A percentile compares a stretch with the other conserved stretches of the same genome.
These are phyloP conservation scores for Caretta caretta DNA, from an alignment of 2,113 vertebrate species.

Conservation along the genomic window DNA sequence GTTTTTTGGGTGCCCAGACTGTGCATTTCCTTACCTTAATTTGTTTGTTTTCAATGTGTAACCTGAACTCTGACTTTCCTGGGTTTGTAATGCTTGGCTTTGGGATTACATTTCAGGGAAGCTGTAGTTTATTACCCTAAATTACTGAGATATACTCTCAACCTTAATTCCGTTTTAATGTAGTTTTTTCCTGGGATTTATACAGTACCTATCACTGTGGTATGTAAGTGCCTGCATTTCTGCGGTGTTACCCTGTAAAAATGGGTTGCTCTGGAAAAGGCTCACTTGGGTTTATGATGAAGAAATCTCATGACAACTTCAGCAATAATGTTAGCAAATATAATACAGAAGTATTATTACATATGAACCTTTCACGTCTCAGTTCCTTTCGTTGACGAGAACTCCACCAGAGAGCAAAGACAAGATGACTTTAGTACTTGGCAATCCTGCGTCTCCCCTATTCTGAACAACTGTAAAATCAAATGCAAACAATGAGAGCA, in stretches of 20 bases:
- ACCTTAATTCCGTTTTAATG: background rate
- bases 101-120: background rate
- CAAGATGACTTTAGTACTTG: background rate
- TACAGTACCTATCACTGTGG: background rate
- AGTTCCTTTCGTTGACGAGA: background rate
- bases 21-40: background rate
- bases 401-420: background rate
- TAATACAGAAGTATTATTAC: background rate
- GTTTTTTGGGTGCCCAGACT: background rate
- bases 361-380: background rate
- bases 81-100: background rate
- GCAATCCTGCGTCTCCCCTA: background rate
- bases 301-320: background rate
- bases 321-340: background rate
- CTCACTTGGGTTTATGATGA: background rate
- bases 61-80: background rate
- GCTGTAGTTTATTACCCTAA: background rate
- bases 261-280: background rate
- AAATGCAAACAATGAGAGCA: background rate
- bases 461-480: background rate
- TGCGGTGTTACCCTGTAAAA: background rate
- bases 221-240: background rate
- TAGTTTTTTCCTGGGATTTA: background rate
- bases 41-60: background rate
- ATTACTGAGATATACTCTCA: background rate